Percentiles rank a stretch among this genome's conserved stretches.
phyloP scores from a whole-genome alignment of 2,888 invertebrate genomes.

The Teinopalpus imperialis region DNA sequence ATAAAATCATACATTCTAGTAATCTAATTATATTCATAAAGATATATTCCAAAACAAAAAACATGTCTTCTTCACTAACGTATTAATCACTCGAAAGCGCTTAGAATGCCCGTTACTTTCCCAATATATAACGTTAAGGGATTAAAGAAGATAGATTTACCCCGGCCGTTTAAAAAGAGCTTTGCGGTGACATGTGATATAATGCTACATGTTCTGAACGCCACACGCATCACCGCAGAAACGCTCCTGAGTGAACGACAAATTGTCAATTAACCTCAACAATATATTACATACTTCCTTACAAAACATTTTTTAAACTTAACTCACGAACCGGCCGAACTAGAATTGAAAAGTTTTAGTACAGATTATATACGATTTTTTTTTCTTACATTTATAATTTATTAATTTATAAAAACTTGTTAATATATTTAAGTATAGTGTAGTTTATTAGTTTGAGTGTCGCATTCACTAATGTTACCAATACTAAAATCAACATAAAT shows the following conservation, averaged over 20 bases:
- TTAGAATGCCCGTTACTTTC: constrained; percentile 34
- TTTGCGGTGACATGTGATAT: constrained; percentile 50
- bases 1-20: too few relatives aligned
- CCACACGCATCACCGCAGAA: constrained; percentile 40
- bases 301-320: constrained; percentile 10
- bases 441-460: too few relatives aligned
- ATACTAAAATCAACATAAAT: too few relatives aligned
- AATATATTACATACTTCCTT: constrained; percentile 43
- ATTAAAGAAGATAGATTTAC: constrained; percentile 58
- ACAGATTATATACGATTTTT: too few relatives aligned
- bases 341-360: too few relatives aligned
- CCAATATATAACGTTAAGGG: constrained; percentile 45
- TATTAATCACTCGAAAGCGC: constrained; percentile 27
- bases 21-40: too few relatives aligned
- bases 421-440: too few relatives aligned
- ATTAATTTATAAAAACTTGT: too few relatives aligned
- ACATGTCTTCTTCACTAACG: background rate
- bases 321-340: background rate
- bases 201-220: constrained; percentile 57
- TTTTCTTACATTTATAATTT: too few relatives aligned
- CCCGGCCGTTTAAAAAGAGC: constrained; percentile 48
- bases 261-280: constrained; percentile 64
- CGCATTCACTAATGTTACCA: too few relatives aligned
- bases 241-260: constrained; percentile 46
- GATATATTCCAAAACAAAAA: too few relatives aligned